Evolutionary conservation across 2,888 invertebrate species (phyloP).

Genomic region (Deroplatys truncata): DNA sequence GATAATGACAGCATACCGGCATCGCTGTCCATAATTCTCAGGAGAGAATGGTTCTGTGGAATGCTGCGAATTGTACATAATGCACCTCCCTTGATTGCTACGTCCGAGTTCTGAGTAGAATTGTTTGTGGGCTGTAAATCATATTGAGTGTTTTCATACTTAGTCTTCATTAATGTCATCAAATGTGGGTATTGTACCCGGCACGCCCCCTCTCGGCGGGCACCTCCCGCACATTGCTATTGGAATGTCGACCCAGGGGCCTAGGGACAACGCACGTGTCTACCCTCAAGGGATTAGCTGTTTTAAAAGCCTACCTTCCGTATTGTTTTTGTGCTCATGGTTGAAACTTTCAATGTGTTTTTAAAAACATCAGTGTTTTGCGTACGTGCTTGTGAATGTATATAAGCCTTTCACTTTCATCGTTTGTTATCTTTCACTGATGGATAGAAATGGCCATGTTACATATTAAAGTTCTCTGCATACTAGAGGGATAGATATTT

Average conservation of each 20-base stretch:
- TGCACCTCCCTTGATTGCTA: neutral
- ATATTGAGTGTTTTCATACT: neutral
- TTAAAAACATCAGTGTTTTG: too few relatives aligned
- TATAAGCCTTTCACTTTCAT: too few relatives aligned
- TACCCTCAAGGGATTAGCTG: neutral
- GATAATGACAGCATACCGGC: slow-evolving; percentile 5
- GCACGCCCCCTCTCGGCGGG: neutral
- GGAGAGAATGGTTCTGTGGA: neutral
- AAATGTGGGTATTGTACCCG: neutral
- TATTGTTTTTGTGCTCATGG: too few relatives aligned
- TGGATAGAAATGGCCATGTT: too few relatives aligned
- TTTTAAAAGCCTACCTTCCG: neutral
- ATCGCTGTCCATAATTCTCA: neutral
- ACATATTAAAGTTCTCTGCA: too few relatives aligned
- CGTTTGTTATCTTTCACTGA: too few relatives aligned
- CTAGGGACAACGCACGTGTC: neutral
- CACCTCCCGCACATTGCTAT: neutral
- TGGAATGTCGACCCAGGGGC: neutral
- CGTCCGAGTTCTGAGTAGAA: too few relatives aligned
- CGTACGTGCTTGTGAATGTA: too few relatives aligned
- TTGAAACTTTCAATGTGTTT: too few relatives aligned
- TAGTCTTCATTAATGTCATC: neutral
- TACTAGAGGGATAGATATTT: too few relatives aligned
- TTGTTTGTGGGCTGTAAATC: neutral
- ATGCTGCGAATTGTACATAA: neutral